Conservation (phyloP, 35 echinoderm and acorn worm species). For the Chiridota heheva region DNA sequence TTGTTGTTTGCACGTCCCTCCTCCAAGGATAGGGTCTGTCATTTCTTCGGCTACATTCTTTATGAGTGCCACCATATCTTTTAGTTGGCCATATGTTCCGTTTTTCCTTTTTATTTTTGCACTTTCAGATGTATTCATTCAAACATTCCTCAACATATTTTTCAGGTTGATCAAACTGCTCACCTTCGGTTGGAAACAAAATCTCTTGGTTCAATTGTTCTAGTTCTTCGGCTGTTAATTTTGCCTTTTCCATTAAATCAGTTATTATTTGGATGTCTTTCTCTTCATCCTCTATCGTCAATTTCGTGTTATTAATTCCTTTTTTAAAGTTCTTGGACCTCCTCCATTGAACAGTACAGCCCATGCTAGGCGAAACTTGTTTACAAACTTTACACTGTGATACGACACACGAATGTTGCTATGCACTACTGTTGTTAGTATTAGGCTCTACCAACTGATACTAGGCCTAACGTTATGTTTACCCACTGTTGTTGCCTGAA, state of each 20-base stretch:
- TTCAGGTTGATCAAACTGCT: not conserved
- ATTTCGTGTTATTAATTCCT: not conserved
- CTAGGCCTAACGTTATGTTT: too few relatives aligned
- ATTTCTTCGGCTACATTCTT: not conserved
- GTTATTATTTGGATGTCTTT: not conserved
- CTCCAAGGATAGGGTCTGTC: conserved; percentile 16
- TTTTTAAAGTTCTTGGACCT: too few relatives aligned
- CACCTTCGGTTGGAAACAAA: conserved; percentile 12
- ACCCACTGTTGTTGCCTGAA: too few relatives aligned
- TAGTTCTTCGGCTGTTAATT: not conserved
- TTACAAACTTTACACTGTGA: too few relatives aligned
- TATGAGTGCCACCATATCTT: not conserved
- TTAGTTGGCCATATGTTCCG: not conserved
- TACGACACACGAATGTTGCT: too few relatives aligned
- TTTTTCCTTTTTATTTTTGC: not conserved
- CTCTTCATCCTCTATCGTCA: not conserved
- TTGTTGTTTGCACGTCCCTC: not conserved
- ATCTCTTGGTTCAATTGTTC: not conserved
- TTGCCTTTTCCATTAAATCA: conserved; percentile 23
- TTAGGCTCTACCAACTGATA: too few relatives aligned
- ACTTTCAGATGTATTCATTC: not conserved
- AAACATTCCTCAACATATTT: conserved; percentile 1
- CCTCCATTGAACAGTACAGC: too few relatives aligned
- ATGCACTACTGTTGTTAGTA: too few relatives aligned
- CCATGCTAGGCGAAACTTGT: too few relatives aligned